phyloP scores from a whole-genome alignment of 2,113 vertebrate species.

The Callorhinus ursinus region DNA sequence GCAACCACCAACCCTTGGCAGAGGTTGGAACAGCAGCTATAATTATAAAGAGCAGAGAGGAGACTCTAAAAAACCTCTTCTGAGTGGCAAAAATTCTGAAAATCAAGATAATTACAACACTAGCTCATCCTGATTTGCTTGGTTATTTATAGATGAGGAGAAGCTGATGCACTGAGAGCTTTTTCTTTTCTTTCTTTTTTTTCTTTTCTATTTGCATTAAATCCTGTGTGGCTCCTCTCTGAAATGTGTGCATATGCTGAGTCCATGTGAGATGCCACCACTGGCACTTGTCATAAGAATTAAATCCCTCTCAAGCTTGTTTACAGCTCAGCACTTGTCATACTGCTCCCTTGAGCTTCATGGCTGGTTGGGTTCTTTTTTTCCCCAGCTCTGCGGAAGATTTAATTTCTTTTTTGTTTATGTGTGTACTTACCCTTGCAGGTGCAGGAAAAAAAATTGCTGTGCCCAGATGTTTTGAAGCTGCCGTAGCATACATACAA shows the following conservation, averaged over 20 bases:
- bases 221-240: slow-evolving; percentile 83
- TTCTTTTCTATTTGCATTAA: slow-evolving; percentile 83
- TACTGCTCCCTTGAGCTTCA: slow-evolving; percentile 88
- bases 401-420: slow-evolving; percentile 90
- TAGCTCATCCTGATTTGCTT: slow-evolving; percentile 80
- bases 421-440: slow-evolving; percentile 87
- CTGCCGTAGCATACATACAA: slow-evolving; percentile 80
- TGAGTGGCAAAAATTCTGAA: slow-evolving; percentile 81
- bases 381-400: slow-evolving; percentile 83
- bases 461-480: slow-evolving; percentile 87
- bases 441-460: slow-evolving; percentile 85
- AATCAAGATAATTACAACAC: slow-evolving; percentile 84
- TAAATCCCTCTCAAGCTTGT: slow-evolving; percentile 90
- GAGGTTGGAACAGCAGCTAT: slow-evolving; percentile 61
- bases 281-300: slow-evolving; percentile 90
- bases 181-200: slow-evolving; percentile 58
- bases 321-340: slow-evolving; percentile 91
- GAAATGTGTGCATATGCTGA: slow-evolving; percentile 87
- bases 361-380: slow-evolving; percentile 81
- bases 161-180: slow-evolving; percentile 78
- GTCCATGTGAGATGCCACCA: slow-evolving; percentile 87
- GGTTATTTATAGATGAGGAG: slow-evolving; percentile 84
- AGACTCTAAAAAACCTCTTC: slow-evolving; percentile 67
- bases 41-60: slow-evolving; percentile 72
- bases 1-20: slow-evolving; percentile 54